phyloP scores from a whole-genome alignment of 2,888 invertebrate genomes.

The Timema podura region DNA sequence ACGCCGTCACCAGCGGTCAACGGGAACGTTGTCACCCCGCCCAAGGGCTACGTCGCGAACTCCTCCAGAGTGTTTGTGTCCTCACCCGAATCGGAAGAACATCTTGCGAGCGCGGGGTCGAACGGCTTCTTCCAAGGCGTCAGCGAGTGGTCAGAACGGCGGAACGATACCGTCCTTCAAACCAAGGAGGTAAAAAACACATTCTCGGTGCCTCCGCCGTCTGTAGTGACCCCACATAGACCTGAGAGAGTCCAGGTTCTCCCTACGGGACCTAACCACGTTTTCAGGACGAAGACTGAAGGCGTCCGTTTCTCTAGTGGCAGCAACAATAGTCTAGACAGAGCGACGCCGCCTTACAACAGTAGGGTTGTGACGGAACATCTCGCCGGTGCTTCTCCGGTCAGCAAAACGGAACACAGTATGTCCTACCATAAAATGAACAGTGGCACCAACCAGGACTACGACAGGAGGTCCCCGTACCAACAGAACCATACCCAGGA shows the following conservation, averaged over 20 bases:
- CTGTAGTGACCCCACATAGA: constrained; percentile 12
- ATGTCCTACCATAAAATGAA: too few relatives aligned
- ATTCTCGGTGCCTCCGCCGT: constrained; percentile 1
- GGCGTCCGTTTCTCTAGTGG: constrained; percentile 15
- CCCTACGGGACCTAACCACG: constrained; percentile 37
- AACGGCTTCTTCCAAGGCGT: constrained; percentile 55
- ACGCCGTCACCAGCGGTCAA: constrained; percentile 20
- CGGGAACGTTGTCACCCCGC: constrained; percentile 13
- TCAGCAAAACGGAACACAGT: too few relatives aligned
- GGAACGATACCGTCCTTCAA: constrained; percentile 18
- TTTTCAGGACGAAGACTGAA: constrained; percentile 30
- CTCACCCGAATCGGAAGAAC: constrained; percentile 46
- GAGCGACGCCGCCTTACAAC: constrained; percentile 2
- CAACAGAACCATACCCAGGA: neutral
- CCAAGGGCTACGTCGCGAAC: constrained; percentile 44
- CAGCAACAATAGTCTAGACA: constrained; percentile 22
- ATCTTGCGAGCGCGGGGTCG: constrained; percentile 12
- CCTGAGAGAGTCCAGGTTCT: constrained; percentile 37
- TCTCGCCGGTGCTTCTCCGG: too few relatives aligned
- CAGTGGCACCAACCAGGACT: neutral
- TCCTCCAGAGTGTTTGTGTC: constrained; percentile 54
- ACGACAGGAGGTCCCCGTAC: neutral
- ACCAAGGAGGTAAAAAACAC: constrained; percentile 11
- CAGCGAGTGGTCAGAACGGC: constrained; percentile 68
- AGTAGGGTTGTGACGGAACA: too few relatives aligned